A percentile compares a stretch with the other conserved stretches of the same genome.
Evolutionary conservation across 2,888 invertebrate species (phyloP).

Genomic region (Eupeodes latifasciatus): DNA sequence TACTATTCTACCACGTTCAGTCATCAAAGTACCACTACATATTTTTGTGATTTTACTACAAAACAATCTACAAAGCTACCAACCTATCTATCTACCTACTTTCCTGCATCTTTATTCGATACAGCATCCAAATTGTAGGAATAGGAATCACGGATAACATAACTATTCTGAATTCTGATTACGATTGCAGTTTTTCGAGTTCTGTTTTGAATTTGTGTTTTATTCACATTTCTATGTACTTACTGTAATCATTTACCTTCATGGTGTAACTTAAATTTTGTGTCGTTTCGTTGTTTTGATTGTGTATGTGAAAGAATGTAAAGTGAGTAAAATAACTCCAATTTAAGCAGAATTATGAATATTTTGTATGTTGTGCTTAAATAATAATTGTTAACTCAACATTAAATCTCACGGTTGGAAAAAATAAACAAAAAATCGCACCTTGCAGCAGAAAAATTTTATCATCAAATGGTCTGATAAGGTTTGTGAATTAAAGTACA

Average conservation of each 20-base stretch:
- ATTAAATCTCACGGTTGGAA: slow-evolving; percentile 31
- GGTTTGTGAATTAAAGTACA: slow-evolving; percentile 15
- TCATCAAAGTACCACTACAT: slow-evolving; percentile 32
- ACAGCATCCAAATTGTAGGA: slow-evolving; percentile 77
- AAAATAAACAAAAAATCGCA: neutral
- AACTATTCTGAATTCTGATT: slow-evolving; percentile 67
- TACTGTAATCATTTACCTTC: slow-evolving; percentile 40
- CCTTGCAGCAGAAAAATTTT: slow-evolving; percentile 29
- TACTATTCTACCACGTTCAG: slow-evolving; percentile 15
- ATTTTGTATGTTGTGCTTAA: slow-evolving; percentile 23
- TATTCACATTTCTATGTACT: slow-evolving; percentile 29
- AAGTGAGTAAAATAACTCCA: slow-evolving; percentile 20
- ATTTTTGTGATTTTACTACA: slow-evolving; percentile 46
- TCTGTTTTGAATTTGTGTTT: slow-evolving; percentile 18
- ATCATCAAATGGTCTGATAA: slow-evolving; percentile 33
- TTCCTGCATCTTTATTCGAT: slow-evolving; percentile 68
- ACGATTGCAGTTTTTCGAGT: slow-evolving; percentile 49
- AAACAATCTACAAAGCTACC: neutral
- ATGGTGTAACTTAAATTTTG: slow-evolving; percentile 65
- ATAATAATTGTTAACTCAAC: slow-evolving; percentile 37
- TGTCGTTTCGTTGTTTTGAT: slow-evolving; percentile 63
- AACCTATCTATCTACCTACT: too few relatives aligned
- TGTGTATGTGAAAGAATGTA: slow-evolving; percentile 57
- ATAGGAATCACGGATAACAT: slow-evolving; percentile 75
- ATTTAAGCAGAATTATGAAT: slow-evolving; percentile 34